Conservation (phyloP, 2,888 invertebrate species). For the Nemotelus pantherinus region DNA sequence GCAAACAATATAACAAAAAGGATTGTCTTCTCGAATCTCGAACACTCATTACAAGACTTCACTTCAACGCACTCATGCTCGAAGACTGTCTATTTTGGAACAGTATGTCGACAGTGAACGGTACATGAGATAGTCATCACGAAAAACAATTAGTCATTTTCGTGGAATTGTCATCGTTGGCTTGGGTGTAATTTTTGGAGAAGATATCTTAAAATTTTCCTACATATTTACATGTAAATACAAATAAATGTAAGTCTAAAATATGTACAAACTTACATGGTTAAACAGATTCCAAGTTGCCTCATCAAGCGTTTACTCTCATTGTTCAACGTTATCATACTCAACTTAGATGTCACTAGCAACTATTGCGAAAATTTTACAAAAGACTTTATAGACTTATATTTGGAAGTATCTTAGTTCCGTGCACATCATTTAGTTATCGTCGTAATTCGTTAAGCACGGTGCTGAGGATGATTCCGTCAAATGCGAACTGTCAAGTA, state of each 20-base stretch:
- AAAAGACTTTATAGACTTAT: slow-evolving; percentile 10
- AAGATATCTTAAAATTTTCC: neutral
- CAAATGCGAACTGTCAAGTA: too few species aligned
- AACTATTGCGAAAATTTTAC: slow-evolving; percentile 36
- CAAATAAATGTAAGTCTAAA: neutral
- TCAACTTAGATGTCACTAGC: slow-evolving; percentile 35
- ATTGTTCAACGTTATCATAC: slow-evolving; percentile 17
- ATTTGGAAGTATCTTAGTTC: too few species aligned
- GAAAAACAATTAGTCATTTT: slow-evolving; percentile 33
- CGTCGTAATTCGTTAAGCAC: too few species aligned
- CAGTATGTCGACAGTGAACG: neutral
- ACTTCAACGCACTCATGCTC: too few species aligned
- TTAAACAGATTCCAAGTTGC: too few species aligned
- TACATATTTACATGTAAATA: neutral
- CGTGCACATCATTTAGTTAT: too few species aligned
- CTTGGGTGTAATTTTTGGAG: neutral
- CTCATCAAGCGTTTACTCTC: neutral
- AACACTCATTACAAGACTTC: too few species aligned
- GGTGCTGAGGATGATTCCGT: too few species aligned
- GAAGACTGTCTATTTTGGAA: neutral
- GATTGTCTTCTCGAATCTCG: too few species aligned
- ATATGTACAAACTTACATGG: too few species aligned
- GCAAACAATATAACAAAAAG: neutral
- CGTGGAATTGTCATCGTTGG: neutral
- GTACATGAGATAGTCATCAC: slow-evolving; percentile 11